phyloP scores from a whole-genome alignment of 1,140 invertebrate genomes.

The Drosophila yakuba region DNA sequence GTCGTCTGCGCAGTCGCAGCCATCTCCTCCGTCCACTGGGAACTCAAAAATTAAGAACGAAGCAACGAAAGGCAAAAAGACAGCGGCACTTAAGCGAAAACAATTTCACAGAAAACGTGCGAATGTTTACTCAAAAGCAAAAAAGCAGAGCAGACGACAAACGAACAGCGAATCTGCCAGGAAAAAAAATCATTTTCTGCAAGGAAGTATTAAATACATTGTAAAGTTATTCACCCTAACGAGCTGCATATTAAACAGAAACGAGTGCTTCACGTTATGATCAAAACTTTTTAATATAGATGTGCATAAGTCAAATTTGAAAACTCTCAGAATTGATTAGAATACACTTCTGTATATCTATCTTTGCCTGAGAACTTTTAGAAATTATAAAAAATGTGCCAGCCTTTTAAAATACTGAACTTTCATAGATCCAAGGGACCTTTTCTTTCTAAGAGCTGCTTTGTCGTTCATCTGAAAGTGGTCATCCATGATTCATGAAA shows the following conservation, averaged over 20 bases:
- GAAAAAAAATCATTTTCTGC: too few species aligned
- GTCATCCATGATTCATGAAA: neutral
- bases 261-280: neutral
- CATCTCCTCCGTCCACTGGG: conserved; percentile 15
- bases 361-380: too few species aligned
- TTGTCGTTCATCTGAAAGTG: too few species aligned
- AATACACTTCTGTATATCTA: too few species aligned
- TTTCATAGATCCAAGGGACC: too few species aligned
- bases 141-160: conserved; percentile 18
- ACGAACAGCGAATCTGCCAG: conserved; percentile 1
- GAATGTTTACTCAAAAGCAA: conserved; percentile 60
- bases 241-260: neutral
- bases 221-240: neutral
- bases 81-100: conserved; percentile 59
- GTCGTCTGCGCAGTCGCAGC: conserved; percentile 46
- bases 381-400: too few species aligned
- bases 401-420: too few species aligned
- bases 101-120: conserved; percentile 57
- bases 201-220: too few species aligned
- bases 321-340: too few species aligned
- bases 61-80: conserved; percentile 2
- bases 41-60: conserved; percentile 4
- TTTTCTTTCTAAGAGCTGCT: too few species aligned
- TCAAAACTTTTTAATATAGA: too few species aligned
- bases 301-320: too few species aligned